Base-by-base conservation (phyloP, 23 tunicate genomes). In the Trididemnum nubilum region DNA sequence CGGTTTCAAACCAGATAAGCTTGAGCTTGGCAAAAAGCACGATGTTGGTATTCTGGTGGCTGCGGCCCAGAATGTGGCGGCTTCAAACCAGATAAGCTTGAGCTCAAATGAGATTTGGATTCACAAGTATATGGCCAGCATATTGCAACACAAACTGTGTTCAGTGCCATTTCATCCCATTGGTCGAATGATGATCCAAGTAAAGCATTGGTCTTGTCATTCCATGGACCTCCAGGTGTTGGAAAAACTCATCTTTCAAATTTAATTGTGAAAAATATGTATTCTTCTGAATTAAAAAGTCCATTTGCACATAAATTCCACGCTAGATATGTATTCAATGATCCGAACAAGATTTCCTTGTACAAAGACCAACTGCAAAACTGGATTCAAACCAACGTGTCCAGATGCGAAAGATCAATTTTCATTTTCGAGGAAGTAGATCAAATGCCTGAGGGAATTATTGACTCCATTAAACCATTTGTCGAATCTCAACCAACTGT, bases 191-290 rank as follows among this genome's bases (percentile, higher is more conserved):
- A 51, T 1, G 66, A 86, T 71, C 90, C 97, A 40, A 7, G 23
- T 12, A 91, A 86, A 76, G 87, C 97, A 54, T 80, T 91, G 0
- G 97, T 91, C 2, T 79, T 90, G 89, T 90, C 96, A 3, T 90
- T 90, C 65, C 96, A 90, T 80, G 96, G 94, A 72, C 86, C 91
- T 91, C 86, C 97, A 0, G 97, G 97, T 19, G 74, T 77, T 35
- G 97, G 97, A 58, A 91, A 91, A 61, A 91, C 77, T 40, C 82
- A 33, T 76, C 91, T 91, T 29, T 36, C 91, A 0, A 72, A 71
- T 39, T 74, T 85, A 79, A 91, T 91, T 19, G 78, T 86, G 7
- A 71, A 82, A 25, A 91, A 86, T 49, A 32, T 91, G 21, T 91
- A 81, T 70, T 37, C 24, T 2, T 81, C 69, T 61, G 82, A 69